Evolutionary conservation across 2,113 vertebrate genomes (phyloP).

Genomic region (Lycocorax pyrrhopterus): DNA sequence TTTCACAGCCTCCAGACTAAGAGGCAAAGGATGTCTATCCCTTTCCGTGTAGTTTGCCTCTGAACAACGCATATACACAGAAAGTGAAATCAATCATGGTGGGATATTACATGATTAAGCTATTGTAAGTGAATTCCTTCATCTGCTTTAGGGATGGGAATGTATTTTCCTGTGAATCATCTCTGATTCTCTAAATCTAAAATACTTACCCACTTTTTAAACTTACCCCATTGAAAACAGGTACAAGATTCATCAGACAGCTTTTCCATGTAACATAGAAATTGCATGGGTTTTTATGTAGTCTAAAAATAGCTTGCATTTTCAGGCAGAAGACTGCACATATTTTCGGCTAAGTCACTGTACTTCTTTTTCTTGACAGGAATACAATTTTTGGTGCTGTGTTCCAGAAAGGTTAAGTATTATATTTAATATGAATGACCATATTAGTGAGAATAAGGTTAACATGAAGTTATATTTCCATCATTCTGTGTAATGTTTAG

Average conservation of each 20-base stretch:
- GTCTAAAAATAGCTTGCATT: background rate
- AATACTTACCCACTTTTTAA: background rate
- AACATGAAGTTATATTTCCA: background rate
- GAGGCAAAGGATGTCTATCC: background rate
- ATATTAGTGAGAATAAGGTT: background rate
- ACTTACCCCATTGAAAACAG: background rate
- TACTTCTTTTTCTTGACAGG: background rate
- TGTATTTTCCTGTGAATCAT: conserved; percentile 17
- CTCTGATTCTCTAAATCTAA: conserved; percentile 39
- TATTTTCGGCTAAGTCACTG: background rate
- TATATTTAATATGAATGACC: background rate
- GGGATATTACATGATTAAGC: background rate
- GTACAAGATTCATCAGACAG: background rate
- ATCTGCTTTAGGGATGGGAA: background rate
- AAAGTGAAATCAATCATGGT: background rate
- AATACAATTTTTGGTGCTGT: background rate
- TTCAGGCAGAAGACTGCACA: background rate
- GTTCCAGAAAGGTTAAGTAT: background rate
- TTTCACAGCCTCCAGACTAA: background rate
- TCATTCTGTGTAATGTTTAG: background rate
- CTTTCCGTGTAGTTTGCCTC: background rate
- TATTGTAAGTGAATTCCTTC: background rate
- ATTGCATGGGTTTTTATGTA: background rate
- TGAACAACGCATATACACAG: background rate
- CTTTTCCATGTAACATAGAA: conserved; percentile 7